Base-by-base conservation (phyloP, 2,113 vertebrate genomes). In the Camelus bactrianus region DNA sequence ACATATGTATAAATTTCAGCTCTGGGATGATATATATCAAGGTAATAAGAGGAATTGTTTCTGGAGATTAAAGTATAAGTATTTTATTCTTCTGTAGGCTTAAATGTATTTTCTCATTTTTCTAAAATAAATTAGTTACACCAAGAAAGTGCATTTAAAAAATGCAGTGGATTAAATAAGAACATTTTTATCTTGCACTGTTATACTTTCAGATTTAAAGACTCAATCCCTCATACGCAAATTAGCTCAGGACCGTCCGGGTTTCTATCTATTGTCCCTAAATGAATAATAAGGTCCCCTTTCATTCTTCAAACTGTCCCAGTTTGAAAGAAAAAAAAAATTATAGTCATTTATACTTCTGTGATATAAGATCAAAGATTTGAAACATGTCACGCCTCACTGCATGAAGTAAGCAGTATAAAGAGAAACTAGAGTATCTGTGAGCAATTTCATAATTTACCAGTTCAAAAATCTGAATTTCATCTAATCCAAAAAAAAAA, bases 391-490 rank as follows among this genome's bases (percentile, higher is more conserved):
- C 91, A 58, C 5, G 42, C 16, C 28, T 96, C 38, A 19, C 20
- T 64, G 12, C 2, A 38, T 30, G 56, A 62, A 65, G 15, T 90
- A 79, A 93, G 82, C 20, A 70, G 6, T 30, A 22, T 28, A 64
- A 75, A 97, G 64, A 77, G 35, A 92, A 84, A 62, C 12, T 85
- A 38, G 14, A 72, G 32, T 62, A 46, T 42, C 93, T 79, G 62
- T 62, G 42, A 92, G 42, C 11, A 91, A 54, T 38, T 77, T 87
- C 30, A 60, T 56, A 93, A 94, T 88, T 82, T 50, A 91, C 35
- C 35, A 2, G 28, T 77, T 97, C n/a, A 90, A 93, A 93, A 95
- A 72, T 76, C 77, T 81, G 58, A 83, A 85, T 83, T 95, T 87
- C 65, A 65, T 67, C 12, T 56, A 60, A 69, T 77, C 24, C 38